These are phyloP conservation scores for Aurelia sp. DNA, from an alignment of 30 jellyfish, hydroid and myxozoan species.

Conservation along the genomic window DNA sequence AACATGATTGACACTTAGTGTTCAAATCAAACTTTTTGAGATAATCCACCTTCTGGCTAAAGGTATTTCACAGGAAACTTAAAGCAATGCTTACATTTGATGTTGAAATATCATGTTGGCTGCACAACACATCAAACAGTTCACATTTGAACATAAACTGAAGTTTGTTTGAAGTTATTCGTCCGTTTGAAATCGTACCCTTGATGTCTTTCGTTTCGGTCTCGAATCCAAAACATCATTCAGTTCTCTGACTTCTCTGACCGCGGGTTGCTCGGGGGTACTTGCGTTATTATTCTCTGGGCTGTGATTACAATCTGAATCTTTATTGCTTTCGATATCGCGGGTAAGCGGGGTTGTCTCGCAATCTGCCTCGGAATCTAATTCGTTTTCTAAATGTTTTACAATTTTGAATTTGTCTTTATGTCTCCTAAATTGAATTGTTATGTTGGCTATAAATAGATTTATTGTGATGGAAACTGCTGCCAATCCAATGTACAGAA, in stretches of 20 bases:
- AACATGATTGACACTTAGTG: too few relatives aligned
- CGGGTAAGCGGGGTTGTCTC: conserved; percentile 88
- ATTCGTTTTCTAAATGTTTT: conserved; percentile 66
- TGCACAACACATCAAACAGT: too few relatives aligned
- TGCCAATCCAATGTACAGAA: conserved; percentile 91
- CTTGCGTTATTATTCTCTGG: background rate
- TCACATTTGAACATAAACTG: too few relatives aligned
- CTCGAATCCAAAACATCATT: background rate
- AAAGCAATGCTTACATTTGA: too few relatives aligned
- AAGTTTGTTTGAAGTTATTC: background rate
- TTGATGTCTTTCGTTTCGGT: conserved; percentile 56
- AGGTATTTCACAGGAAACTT: too few relatives aligned
- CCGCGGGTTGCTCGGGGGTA: background rate
- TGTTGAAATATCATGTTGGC: too few relatives aligned
- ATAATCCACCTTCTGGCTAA: too few relatives aligned
- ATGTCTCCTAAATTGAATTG: conserved; percentile 84
- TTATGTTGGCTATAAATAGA: conserved; percentile 81
- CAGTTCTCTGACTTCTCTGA: background rate
- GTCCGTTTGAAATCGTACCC: conserved; percentile 64
- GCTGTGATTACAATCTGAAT: too few relatives aligned
- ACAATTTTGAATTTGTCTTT: conserved; percentile 80
- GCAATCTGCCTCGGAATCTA: conserved; percentile 79
- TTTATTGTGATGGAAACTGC: conserved; percentile 92
- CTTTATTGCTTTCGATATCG: background rate
- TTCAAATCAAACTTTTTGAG: too few relatives aligned